Conservation (phyloP, 2,888 invertebrate genomes). For the Leptarthrus brevirostris region DNA sequence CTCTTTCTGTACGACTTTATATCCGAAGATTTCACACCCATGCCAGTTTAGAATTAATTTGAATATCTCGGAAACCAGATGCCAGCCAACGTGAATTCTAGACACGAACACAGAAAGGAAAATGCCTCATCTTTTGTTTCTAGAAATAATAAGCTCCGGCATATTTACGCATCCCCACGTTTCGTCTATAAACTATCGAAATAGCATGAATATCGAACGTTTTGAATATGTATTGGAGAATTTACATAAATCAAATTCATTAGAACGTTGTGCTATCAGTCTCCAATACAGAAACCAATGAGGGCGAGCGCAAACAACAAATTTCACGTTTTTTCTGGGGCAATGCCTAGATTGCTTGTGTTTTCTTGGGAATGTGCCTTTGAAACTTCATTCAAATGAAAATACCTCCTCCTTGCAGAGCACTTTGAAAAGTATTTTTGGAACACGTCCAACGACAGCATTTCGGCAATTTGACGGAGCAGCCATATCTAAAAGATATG, state of each 20-base stretch:
- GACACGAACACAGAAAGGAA: slow-evolving; percentile 28
- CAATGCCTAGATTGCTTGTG: slow-evolving; percentile 4
- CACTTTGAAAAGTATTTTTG: slow-evolving; percentile 34
- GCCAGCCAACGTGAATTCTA: slow-evolving; percentile 3
- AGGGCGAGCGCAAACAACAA: background rate
- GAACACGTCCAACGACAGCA: slow-evolving; percentile 32
- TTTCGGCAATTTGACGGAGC: background rate
- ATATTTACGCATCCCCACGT: slow-evolving; percentile 42
- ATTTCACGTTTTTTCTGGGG: slow-evolving; percentile 6
- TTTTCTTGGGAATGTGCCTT: background rate
- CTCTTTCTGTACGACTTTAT: too few species aligned
- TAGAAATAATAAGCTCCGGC: slow-evolving; percentile 33
- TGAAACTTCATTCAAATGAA: slow-evolving; percentile 27
- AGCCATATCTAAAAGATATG: slow-evolving; percentile 1
- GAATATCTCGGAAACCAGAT: slow-evolving; percentile 19
- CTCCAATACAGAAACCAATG: background rate
- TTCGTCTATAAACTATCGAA: slow-evolving; percentile 24
- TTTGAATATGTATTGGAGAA: slow-evolving; percentile 27
- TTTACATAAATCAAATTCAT: slow-evolving; percentile 41
- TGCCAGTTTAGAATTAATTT: slow-evolving; percentile 12
- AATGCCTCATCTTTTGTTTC: slow-evolving; percentile 26
- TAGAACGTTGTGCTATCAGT: background rate
- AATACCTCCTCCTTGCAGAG: slow-evolving; percentile 10
- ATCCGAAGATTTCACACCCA: background rate
- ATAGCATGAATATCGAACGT: slow-evolving; percentile 13